Conservation (phyloP, 2,113 vertebrate genomes). For the Barnardius zonarius region DNA sequence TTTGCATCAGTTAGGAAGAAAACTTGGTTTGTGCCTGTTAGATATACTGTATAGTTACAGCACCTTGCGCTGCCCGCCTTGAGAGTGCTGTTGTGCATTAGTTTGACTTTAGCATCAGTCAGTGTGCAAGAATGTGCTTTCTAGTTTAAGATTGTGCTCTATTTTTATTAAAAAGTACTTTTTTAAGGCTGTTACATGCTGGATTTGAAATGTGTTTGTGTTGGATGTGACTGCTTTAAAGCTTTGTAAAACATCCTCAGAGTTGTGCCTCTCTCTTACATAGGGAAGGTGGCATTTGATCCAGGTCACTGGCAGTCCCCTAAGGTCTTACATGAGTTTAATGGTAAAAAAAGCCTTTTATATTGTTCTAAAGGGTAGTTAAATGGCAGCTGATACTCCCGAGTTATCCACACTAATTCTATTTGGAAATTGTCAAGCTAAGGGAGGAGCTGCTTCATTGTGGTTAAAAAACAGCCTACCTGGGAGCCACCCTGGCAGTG, state of each 20-base stretch:
- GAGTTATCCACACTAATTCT: too few relatives aligned
- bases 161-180: slow-evolving; percentile 59
- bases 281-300: background rate
- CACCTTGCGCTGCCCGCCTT: background rate
- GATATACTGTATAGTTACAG: background rate
- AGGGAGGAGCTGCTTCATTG: background rate
- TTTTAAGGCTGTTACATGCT: slow-evolving; percentile 2
- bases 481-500: background rate
- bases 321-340: background rate
- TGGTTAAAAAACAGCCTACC: background rate
- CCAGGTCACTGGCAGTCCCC: background rate
- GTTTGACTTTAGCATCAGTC: background rate
- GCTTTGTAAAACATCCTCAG: background rate
- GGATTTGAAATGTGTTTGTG: background rate
- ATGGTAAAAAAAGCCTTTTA: background rate
- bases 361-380: background rate
- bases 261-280: too few relatives aligned
- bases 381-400: background rate
- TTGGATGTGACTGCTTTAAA: background rate
- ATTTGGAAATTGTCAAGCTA: background rate
- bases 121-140: slow-evolving; percentile 31
- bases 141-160: slow-evolving; percentile 35
- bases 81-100: background rate
- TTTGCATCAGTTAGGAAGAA: slow-evolving; percentile 5
- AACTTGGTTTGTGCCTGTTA: slow-evolving; percentile 5